A percentile compares a stretch with the other conserved stretches of the same genome.
Evolutionary conservation across 2,797 vertebrate species (phyloP).

Genomic region (Poeciliopsis paucimaculata): DNA sequence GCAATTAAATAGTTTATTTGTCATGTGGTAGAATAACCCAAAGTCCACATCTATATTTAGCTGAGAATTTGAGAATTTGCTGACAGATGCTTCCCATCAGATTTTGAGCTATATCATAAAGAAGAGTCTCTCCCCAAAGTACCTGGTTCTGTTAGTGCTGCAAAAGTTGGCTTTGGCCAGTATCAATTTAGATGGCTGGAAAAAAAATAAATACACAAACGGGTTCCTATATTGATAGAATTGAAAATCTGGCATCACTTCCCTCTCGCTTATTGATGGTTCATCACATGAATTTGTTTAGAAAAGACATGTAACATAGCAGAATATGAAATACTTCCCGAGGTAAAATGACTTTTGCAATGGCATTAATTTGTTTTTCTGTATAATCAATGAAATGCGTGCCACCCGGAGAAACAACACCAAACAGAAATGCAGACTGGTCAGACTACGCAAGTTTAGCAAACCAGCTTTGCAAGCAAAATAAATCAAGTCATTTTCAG

Average conservation of each 20-base stretch:
- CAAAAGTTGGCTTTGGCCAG: background rate
- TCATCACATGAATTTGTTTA: background rate
- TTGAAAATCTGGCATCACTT: background rate
- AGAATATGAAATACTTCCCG: background rate
- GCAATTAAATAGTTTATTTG: background rate
- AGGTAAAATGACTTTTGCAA: background rate
- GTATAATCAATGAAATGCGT: background rate
- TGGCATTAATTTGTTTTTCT: background rate
- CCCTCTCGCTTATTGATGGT: background rate
- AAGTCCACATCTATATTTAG: background rate
- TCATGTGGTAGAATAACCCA: background rate
- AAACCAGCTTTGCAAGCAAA: background rate
- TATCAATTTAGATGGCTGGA: background rate
- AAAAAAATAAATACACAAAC: background rate
- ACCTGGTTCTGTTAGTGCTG: background rate
- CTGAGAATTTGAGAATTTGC: background rate
- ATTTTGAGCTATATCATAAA: background rate
- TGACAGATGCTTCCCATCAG: background rate
- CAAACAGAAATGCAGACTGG: background rate
- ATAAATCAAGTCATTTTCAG: conserved; percentile 12
- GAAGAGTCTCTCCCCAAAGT: background rate
- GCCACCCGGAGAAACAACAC: background rate
- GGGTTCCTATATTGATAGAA: background rate
- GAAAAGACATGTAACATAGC: background rate
- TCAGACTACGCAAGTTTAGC: background rate